phyloP scores from a whole-genome alignment of 2,888 invertebrate species.

The Galerucella nymphaeae region DNA sequence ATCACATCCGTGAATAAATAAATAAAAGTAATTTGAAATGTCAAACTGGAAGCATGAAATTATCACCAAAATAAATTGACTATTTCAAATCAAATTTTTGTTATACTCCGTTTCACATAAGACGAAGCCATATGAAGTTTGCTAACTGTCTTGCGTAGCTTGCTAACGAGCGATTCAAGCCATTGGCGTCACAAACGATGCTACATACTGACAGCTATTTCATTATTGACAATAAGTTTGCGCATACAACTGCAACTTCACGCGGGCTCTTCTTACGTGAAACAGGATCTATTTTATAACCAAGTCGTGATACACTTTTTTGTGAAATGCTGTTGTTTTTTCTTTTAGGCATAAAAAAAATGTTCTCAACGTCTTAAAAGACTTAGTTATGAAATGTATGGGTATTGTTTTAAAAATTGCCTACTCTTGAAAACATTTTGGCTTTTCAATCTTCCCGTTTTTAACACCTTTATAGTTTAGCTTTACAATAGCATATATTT shows the following conservation, averaged over 20 bases:
- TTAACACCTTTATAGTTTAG: too few relatives aligned
- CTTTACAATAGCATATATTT: constrained; percentile 2
- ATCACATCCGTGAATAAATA: constrained; percentile 20
- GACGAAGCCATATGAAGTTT: too few relatives aligned
- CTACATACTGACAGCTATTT: too few relatives aligned
- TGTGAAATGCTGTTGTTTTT: not conserved
- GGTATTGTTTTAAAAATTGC: not conserved
- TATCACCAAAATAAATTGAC: constrained; percentile 50
- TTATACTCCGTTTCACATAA: too few relatives aligned
- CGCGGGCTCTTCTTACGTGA: too few relatives aligned
- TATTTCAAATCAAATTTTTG: constrained; percentile 27
- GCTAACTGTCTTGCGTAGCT: too few relatives aligned
- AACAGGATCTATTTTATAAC: constrained; percentile 11
- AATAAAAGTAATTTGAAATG: constrained; percentile 21
- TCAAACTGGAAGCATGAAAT: constrained; percentile 50
- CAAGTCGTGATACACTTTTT: not conserved
- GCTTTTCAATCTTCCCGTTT: too few relatives aligned
- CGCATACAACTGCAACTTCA: too few relatives aligned
- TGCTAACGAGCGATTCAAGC: too few relatives aligned
- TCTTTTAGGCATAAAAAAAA: not conserved
- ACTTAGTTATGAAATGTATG: not conserved
- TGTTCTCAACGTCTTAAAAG: not conserved
- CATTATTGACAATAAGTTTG: too few relatives aligned
- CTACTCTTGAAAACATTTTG: not conserved
- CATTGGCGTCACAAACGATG: too few relatives aligned